phyloP scores from a whole-genome alignment of 2,888 invertebrate genomes.

The Eugnorisma glareosa region DNA sequence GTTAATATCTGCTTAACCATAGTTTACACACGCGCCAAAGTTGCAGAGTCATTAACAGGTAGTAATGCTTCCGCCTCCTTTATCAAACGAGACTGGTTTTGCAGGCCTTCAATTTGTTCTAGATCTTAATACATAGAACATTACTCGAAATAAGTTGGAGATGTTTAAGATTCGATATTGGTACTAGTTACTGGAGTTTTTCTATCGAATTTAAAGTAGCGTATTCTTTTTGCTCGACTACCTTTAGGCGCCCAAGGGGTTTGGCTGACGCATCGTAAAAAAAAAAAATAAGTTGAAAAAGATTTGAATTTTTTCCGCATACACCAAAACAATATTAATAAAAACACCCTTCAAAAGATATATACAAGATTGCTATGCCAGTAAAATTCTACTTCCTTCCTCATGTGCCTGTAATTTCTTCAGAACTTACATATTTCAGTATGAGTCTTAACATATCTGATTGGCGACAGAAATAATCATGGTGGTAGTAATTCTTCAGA shows the following conservation, averaged over 20 bases:
- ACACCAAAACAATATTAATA: neutral
- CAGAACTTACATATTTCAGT: neutral
- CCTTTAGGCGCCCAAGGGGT: neutral
- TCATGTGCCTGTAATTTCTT: neutral
- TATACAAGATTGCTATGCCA: neutral
- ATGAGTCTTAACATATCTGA: neutral
- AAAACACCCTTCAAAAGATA: too few species aligned
- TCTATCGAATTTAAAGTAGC: neutral
- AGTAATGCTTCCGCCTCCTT: conserved; percentile 26
- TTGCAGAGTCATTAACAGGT: conserved; percentile 21
- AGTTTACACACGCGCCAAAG: neutral
- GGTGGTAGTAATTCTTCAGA: neutral
- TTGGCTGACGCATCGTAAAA: too few species aligned
- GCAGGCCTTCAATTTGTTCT: neutral
- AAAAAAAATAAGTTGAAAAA: too few species aligned
- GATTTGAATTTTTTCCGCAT: neutral
- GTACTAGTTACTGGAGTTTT: neutral
- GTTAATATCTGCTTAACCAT: too few species aligned
- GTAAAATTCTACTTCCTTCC: neutral
- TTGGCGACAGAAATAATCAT: neutral
- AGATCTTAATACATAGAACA: neutral
- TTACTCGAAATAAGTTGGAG: neutral
- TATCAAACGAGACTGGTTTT: conserved; percentile 31
- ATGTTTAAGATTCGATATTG: neutral
- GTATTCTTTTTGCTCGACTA: neutral